Evolutionary conservation across 2,888 invertebrate species (phyloP).

Genomic region (Antitype chi): DNA sequence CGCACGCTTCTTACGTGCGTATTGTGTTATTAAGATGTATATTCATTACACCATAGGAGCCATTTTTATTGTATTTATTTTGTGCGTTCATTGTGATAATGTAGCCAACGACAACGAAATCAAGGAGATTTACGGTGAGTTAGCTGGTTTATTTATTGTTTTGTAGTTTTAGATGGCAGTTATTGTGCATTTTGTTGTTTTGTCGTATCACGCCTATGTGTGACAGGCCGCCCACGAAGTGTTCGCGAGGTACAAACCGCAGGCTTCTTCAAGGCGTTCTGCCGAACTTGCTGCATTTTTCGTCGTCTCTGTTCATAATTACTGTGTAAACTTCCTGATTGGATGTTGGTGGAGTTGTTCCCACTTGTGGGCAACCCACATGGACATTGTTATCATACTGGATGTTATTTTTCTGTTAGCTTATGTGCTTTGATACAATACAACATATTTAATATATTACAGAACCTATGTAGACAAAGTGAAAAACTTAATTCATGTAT

Average conservation of each 20-base stretch:
- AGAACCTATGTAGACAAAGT: neutral
- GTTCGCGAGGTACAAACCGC: constrained; percentile 19
- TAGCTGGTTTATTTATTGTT: constrained; percentile 47
- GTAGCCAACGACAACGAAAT: constrained; percentile 88
- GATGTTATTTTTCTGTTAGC: constrained; percentile 20
- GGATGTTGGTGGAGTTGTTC: constrained; percentile 4
- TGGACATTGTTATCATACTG: constrained; percentile 45
- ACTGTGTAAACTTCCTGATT: constrained; percentile 23
- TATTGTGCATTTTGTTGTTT: constrained; percentile 37
- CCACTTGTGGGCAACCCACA: constrained; percentile 36
- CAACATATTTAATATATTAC: neutral
- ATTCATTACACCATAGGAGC: constrained; percentile 88
- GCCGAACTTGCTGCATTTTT: constrained; percentile 27
- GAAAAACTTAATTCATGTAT: neutral
- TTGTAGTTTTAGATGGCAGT: constrained; percentile 10
- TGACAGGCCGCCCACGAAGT: constrained; percentile 71
- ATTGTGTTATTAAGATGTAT: constrained; percentile 86
- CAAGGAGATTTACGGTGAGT: constrained; percentile 88
- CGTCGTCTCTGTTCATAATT: constrained; percentile 10
- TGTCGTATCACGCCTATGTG: constrained; percentile 51
- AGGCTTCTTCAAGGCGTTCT: constrained; percentile 33
- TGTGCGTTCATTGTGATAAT: constrained; percentile 90
- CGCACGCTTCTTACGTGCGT: constrained; percentile 82
- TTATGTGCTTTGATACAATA: neutral
- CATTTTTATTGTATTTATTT: constrained; percentile 91